These are phyloP conservation scores for Karalla daura DNA, from an alignment of 2,797 vertebrate species.

Conservation along the genomic window DNA sequence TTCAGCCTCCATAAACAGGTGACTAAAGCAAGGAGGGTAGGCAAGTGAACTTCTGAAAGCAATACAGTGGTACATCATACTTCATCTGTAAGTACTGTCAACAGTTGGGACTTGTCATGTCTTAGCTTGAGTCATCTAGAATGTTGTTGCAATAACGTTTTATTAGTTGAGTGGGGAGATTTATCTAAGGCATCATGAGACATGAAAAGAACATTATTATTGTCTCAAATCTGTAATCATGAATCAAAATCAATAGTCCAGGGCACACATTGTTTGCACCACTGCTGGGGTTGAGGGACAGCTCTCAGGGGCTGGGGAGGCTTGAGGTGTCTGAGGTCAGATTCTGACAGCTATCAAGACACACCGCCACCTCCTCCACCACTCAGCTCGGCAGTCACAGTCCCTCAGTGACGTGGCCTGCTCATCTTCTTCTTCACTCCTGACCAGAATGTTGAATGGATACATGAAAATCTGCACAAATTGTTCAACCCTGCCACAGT, in stretches of 20 bases:
- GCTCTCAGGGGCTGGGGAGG: slow-evolving; percentile 78
- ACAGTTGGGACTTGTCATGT: slow-evolving; percentile 61
- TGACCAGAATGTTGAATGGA: slow-evolving; percentile 32
- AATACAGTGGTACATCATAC: neutral
- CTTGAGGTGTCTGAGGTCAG: slow-evolving; percentile 75
- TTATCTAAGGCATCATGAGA: slow-evolving; percentile 81
- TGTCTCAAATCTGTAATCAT: neutral
- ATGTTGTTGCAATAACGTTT: slow-evolving; percentile 80
- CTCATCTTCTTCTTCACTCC: slow-evolving; percentile 84
- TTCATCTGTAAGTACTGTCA: neutral
- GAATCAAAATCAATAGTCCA: neutral
- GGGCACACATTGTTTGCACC: slow-evolving; percentile 50
- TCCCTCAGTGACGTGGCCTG: slow-evolving; percentile 74
- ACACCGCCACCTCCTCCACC: slow-evolving; percentile 82
- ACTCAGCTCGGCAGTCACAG: slow-evolving; percentile 78
- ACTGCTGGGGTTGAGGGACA: slow-evolving; percentile 82
- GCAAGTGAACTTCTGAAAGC: too few species aligned
- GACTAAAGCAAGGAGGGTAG: too few species aligned
- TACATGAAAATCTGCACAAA: neutral
- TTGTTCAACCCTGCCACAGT: neutral
- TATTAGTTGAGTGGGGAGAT: slow-evolving; percentile 73
- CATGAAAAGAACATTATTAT: neutral
- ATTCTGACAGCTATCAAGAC: slow-evolving; percentile 73
- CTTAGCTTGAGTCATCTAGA: slow-evolving; percentile 84
- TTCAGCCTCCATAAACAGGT: too few species aligned